Percentiles rank a stretch among this genome's conserved stretches.
These are phyloP conservation scores for Platichthys flesus DNA, from an alignment of 2,113 vertebrate species.

Conservation along the genomic window DNA sequence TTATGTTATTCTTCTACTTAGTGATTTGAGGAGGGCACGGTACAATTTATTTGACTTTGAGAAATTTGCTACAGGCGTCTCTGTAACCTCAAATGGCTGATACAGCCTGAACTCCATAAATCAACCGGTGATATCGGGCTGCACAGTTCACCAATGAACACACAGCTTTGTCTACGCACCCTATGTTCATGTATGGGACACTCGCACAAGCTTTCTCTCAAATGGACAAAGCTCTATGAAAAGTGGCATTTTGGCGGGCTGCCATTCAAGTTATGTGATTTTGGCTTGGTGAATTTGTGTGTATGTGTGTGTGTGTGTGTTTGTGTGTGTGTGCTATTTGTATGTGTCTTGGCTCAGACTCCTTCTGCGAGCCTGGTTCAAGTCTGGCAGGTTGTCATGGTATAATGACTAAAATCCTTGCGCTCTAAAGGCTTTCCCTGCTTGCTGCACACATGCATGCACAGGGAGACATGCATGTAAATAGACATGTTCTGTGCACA, in stretches of 20 bases:
- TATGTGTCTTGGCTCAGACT: not conserved
- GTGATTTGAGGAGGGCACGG: conserved; percentile 38
- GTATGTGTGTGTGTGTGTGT: no score
- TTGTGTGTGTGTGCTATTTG: conserved; percentile 1
- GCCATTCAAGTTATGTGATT: no score
- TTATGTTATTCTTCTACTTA: conserved; percentile 50
- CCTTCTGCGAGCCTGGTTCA: conserved; percentile 24
- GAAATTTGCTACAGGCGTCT: conserved; percentile 71
- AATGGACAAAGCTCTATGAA: not conserved
- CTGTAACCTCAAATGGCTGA: conserved; percentile 41
- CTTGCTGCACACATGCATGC: not conserved
- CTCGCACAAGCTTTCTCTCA: conserved; percentile 3
- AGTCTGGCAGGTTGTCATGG: conserved; percentile 41
- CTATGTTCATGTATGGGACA: not conserved
- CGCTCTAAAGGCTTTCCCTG: conserved; percentile 26
- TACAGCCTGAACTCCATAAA: conserved; percentile 57
- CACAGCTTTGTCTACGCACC: not conserved
- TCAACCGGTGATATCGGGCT: conserved; percentile 18
- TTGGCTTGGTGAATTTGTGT: no score
- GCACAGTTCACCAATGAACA: not conserved
- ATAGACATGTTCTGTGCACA: not conserved
- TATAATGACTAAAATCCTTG: conserved; percentile 21
- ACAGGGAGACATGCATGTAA: not conserved
- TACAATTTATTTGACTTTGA: conserved; percentile 59
- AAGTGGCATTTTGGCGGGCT: not conserved